Percentiles rank a stretch among this genome's conserved stretches.
These are phyloP conservation scores for Amphipyra berbera DNA, from an alignment of 2,888 invertebrate genomes.

Conservation along the genomic window DNA sequence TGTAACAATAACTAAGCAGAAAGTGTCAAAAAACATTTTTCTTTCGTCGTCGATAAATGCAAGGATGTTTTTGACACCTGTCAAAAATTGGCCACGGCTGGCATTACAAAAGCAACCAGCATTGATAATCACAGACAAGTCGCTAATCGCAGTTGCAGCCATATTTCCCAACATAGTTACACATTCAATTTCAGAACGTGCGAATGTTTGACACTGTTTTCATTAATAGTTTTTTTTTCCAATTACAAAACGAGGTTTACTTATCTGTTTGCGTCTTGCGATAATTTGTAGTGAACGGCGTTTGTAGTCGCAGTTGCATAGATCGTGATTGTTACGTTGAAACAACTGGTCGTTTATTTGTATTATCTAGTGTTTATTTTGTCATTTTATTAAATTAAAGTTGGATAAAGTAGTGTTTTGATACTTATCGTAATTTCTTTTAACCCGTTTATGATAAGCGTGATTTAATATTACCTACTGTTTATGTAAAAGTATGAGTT, in stretches of 20 bases:
- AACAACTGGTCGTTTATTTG: constrained; percentile 43
- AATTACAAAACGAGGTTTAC: constrained; percentile 48
- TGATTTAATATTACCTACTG: neutral
- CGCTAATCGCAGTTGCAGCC: constrained; percentile 18
- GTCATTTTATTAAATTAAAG: constrained; percentile 34
- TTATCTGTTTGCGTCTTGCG: constrained; percentile 34
- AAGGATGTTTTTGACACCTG: constrained; percentile 26
- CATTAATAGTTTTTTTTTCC: constrained; percentile 54
- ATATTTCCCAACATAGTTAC: constrained; percentile 55
- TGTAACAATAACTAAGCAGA: too few relatives aligned
- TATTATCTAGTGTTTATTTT: constrained; percentile 19
- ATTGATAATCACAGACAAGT: constrained; percentile 31
- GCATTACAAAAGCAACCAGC: constrained; percentile 27
- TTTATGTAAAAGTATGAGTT: neutral
- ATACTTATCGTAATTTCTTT: constrained; percentile 14
- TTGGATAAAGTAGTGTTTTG: constrained; percentile 34
- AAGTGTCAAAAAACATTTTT: neutral
- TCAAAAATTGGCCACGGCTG: constrained; percentile 21
- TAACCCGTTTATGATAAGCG: constrained; percentile 1
- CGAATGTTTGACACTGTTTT: constrained; percentile 51
- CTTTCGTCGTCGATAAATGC: neutral
- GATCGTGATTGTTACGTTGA: constrained; percentile 36
- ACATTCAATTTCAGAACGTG: constrained; percentile 54
- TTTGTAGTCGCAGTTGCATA: constrained; percentile 39
- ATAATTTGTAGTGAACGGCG: constrained; percentile 43